Evolutionary conservation across 2,888 invertebrate genomes (phyloP), one percentile per base, ranked within the genome.

Genomic region (Trichacis sp.): DNA sequence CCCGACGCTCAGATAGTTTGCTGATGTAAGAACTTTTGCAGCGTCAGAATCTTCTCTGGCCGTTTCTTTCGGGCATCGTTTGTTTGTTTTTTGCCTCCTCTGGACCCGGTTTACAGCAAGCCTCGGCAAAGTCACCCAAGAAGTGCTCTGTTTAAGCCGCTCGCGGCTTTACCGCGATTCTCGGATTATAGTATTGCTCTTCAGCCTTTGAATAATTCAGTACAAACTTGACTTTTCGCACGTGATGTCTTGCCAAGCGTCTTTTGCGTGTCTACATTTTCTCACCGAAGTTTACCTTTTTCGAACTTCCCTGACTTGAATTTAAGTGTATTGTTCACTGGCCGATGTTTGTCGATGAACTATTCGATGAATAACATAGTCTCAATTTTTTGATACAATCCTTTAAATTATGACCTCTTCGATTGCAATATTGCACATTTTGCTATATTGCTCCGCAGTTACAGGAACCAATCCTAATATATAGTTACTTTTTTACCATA

Each of bases 191-290:
- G 81, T 81, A 81, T 83, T 80, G 78, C 72, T 74, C 75, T 69
- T 65, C 73, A 73, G 73, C 74, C 77, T 73, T 74, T 83, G 83
- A 84, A 84, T 84, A 75, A 84, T 84, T 82, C 83, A 84, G 73
- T 72, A 69, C 69, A 53, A 69, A 70, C 70, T 72, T 75, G 81
- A 82, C 78, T 79, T 82, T 76, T 65, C 74, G 69, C 72, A 70
- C 72, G 73, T 62, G 65, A 64, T 59, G 66, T 62, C 64, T 62
- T 58, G 58, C 66, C 38, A 29, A 29, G 9, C 5, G 38, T 11
- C n/a, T n/a, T n/a, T n/a, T n/a, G n/a, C n/a, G n/a, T n/a, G n/a
- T n/a, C n/a, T n/a, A n/a, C n/a, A n/a, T n/a, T n/a, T n/a, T n/a
- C n/a, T n/a, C n/a, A n/a, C n/a, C n/a, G n/a, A n/a, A n/a, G n/a